Evolutionary conservation across 2,113 vertebrate species (phyloP), one percentile per base, ranked within the genome.

Genomic region (Gulo gulo): DNA sequence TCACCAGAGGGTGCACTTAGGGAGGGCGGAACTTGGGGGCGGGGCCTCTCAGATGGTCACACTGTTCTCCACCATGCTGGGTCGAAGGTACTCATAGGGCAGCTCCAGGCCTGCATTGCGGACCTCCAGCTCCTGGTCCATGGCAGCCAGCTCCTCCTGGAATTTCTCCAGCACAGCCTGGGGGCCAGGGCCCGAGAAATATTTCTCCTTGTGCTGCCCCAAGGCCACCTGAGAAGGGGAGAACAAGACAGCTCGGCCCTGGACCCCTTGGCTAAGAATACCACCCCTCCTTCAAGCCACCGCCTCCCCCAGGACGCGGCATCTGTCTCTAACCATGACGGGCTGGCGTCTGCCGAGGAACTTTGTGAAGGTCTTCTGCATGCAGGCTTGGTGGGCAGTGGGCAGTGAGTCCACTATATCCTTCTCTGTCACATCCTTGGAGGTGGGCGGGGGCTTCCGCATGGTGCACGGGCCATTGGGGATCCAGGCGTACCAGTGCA

Each of bases 401-500:
- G 96, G 96, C 14, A 98, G 63, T 8, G 97, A 98, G 36, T 97
- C 98, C 98, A 99, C 98, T 85, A 98, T 96, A n/a, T 95, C 98
- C 98, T 99, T 98, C 98, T 99, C 98, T 26, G 98, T 99, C 50
- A 98, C 95, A 1, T 97, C 94, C 90, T 99, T 99, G 86, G 98
- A 96, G 34, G 92, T 97, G 0, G 99, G 99, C 5, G 98, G 98
- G 2, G 98, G 98, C 7, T 95, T 95, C 95, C 55, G 7, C 96
- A 97, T 97, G 4, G 96, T 87, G 1, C 96, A 94, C 0, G 94
- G 95, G 24, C 47, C 59, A 31, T 97, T 96, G 42, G 96, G 95
- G 79, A 98, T 74, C 96, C 93, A 97, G 29, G 45, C 26, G 6
- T 80, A 88, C 95, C 95, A 65, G 20, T 97, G 92, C 18, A 94